Evolutionary conservation across 2,113 vertebrate genomes (phyloP), one percentile per base, ranked within the genome.

Genomic region (Laticauda colubrina): DNA sequence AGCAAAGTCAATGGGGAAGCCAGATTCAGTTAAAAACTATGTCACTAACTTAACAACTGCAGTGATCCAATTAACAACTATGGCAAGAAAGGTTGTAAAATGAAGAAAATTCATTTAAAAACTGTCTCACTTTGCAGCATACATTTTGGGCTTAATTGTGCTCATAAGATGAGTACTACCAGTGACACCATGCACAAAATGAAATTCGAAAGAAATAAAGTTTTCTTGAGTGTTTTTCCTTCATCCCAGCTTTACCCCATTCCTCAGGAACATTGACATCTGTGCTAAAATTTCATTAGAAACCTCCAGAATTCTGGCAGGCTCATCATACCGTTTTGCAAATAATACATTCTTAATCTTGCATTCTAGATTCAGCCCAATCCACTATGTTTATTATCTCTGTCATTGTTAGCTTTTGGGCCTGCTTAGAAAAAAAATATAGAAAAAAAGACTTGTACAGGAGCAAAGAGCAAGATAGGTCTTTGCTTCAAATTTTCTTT

Each of bases 211-310:
- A 92, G 94, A 95, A 24, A 3, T 90, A 45, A 29, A 92, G 81
- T 92, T 94, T 92, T 94, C 92, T 88, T 57, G 24, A 24, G 75
- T 23, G 61, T 8, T 91, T 29, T 94, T 94, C 89, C 55, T 95
- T 86, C 87, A 56, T 92, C 23, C 10, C n/a, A 53, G 18, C 29
- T 86, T 90, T 94, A 12, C 43, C 89, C 20, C 4, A 88, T 94
- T 92, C 56, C 29, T 92, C 93, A 90, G 89, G 1, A 93, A 24
- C 95, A 8, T 45, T 95, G 59, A n/a, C 51, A 4, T 75, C 53
- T 93, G 54, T 89, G 93, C 43, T 20, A 10, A 11, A 26, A 43
- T 81, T 95, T 3, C 88, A 81, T 93, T 34, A n/a, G 90, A 95
- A 86, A 94, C 75, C 1, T 53, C 92, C 93, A 56, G 24, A 24